phyloP scores from a whole-genome alignment of 2,113 vertebrate genomes.

The Merops nubicus region DNA sequence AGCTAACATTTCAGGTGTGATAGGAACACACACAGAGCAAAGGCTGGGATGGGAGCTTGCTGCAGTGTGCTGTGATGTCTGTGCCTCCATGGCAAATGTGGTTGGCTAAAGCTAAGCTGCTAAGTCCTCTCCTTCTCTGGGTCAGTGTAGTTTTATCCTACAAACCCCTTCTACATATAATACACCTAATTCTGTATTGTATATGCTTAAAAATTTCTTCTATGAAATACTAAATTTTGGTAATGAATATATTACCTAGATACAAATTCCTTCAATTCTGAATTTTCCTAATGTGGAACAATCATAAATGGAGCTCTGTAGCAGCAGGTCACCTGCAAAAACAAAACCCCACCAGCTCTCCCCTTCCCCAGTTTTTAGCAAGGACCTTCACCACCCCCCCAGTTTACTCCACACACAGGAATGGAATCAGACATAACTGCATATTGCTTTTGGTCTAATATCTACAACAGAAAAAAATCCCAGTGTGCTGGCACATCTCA shows the following conservation, averaged over 20 bases:
- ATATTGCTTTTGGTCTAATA: conserved; percentile 10
- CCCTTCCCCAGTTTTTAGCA: not conserved
- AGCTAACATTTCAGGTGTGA: not conserved
- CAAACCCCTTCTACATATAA: not conserved
- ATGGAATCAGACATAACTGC: not conserved
- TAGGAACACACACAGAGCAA: not conserved
- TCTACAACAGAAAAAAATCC: not conserved
- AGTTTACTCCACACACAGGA: not conserved
- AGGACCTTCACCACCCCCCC: not conserved
- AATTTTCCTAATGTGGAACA: not conserved
- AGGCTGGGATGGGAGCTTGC: not conserved
- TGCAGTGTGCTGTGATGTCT: not conserved
- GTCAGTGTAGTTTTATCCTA: not conserved
- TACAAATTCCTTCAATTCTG: not conserved
- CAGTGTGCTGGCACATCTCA: not conserved
- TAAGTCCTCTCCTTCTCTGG: not conserved
- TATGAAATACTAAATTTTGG: not conserved
- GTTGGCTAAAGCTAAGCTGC: not conserved
- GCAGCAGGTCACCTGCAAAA: not conserved
- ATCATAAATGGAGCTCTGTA: not conserved
- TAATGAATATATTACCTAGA: not conserved
- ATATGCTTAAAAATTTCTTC: not conserved
- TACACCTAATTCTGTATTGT: not conserved
- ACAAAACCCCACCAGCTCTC: not conserved
- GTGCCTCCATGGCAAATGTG: not conserved